These are phyloP conservation scores for Tragelaphus imberbis DNA, from an alignment of 2,113 vertebrate species.

Conservation along the genomic window DNA sequence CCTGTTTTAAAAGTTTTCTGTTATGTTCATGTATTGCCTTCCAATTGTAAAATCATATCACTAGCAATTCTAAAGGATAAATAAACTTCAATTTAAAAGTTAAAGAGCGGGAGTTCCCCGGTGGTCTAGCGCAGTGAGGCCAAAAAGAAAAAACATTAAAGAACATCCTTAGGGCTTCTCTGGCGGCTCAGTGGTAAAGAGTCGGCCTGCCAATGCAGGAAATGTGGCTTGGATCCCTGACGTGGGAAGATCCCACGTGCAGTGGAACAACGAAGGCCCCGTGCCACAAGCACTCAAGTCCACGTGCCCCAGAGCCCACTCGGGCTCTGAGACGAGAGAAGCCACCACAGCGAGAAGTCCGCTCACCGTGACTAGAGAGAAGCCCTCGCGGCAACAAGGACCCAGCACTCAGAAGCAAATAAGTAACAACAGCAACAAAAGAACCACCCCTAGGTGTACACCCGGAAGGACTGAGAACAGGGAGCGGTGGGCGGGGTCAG, in stretches of 20 bases:
- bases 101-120: background rate
- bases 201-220: background rate
- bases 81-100: background rate
- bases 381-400: background rate
- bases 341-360: background rate
- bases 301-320: background rate
- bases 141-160: background rate
- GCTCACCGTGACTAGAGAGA: background rate
- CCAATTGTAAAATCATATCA: background rate
- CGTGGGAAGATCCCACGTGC: background rate
- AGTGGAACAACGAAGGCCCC: background rate
- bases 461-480: background rate
- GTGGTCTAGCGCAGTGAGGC: background rate
- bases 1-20: background rate
- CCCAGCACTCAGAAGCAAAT: background rate
- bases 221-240: background rate
- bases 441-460: background rate
- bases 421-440: fast-evolving
- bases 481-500: background rate
- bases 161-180: background rate
- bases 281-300: background rate
- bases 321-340: background rate
- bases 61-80: background rate
- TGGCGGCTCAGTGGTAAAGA: background rate
- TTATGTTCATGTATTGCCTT: background rate